Percentiles rank a stretch among this genome's conserved stretches.
Evolutionary conservation across 2,888 invertebrate genomes (phyloP).

Genomic region (Stenotaenia linearis): DNA sequence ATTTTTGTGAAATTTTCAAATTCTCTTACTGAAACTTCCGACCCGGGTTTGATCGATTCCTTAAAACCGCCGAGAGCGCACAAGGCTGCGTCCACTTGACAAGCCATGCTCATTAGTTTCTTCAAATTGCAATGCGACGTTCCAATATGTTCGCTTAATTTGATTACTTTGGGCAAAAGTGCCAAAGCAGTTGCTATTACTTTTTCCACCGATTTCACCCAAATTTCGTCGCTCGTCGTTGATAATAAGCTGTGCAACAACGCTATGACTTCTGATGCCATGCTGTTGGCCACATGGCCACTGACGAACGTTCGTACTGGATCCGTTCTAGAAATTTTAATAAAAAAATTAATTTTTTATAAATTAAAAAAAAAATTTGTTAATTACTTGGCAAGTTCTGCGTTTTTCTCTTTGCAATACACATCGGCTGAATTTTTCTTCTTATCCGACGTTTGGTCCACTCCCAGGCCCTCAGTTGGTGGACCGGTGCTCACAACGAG

Average conservation of each 20-base stretch:
- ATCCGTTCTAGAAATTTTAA: constrained; percentile 42
- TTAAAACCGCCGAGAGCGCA: constrained; percentile 48
- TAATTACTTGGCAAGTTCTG: constrained; percentile 44
- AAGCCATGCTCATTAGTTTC: constrained; percentile 42
- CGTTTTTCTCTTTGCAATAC: constrained; percentile 47
- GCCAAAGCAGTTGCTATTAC: constrained; percentile 37
- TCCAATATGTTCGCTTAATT: constrained; percentile 43
- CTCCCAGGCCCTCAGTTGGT: constrained; percentile 40
- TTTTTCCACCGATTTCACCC: constrained; percentile 46
- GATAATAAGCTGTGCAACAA: constrained; percentile 46
- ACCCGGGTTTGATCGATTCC: constrained; percentile 48
- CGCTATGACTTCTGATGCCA: constrained; percentile 48
- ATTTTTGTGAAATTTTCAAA: not conserved
- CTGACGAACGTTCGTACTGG: constrained; percentile 48
- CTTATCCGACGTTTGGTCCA: constrained; percentile 40
- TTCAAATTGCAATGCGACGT: constrained; percentile 42
- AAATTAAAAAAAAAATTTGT: not conserved
- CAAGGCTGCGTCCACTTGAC: constrained; percentile 46
- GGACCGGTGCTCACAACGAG: constrained; percentile 46
- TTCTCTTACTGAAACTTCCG: constrained; percentile 43
- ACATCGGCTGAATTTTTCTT: constrained; percentile 45
- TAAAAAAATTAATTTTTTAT: not conserved
- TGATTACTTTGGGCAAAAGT: constrained; percentile 42
- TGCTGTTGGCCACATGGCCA: constrained; percentile 48
- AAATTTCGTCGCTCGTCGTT: constrained; percentile 44